Conservation (phyloP, 2,888 invertebrate species). For the Camptogramma bilineatum region DNA sequence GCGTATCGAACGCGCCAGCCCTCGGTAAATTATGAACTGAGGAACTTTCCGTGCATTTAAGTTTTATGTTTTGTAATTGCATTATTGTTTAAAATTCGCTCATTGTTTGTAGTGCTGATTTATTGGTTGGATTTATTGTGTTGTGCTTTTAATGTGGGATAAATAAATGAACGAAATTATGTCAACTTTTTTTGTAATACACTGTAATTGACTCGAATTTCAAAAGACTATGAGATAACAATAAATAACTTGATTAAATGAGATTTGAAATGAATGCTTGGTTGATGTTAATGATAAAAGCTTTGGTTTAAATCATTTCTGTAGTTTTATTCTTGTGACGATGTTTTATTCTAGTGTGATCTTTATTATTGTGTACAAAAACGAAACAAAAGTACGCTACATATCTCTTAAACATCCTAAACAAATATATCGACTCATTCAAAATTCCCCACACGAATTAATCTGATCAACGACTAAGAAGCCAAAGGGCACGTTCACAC, state of each 20-base stretch:
- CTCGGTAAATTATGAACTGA: slow-evolving; percentile 78
- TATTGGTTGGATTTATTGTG: slow-evolving; percentile 3
- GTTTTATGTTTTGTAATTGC: slow-evolving; percentile 43
- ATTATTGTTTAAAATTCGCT: slow-evolving; percentile 33
- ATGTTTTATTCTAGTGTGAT: too few species aligned
- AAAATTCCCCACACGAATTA: slow-evolving; percentile 9
- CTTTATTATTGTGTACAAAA: too few species aligned
- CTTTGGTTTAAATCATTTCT: too few species aligned
- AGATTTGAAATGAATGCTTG: too few species aligned
- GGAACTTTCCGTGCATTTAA: slow-evolving; percentile 45
- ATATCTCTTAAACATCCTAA: background rate
- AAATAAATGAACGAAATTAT: too few species aligned
- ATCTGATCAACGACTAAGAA: slow-evolving; percentile 10
- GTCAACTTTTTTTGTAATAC: too few species aligned
- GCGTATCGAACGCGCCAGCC: slow-evolving; percentile 79
- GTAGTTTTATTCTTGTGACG: too few species aligned
- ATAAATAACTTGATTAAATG: too few species aligned
- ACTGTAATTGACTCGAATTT: too few species aligned
- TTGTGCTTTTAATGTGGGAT: background rate
- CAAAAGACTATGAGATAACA: too few species aligned
- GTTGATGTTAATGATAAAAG: too few species aligned
- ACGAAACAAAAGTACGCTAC: background rate
- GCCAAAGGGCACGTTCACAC: slow-evolving; percentile 25
- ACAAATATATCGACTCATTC: background rate
- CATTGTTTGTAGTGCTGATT: slow-evolving; percentile 22